Conservation (phyloP, 2,888 invertebrate species). For the Biston stratarius region DNA sequence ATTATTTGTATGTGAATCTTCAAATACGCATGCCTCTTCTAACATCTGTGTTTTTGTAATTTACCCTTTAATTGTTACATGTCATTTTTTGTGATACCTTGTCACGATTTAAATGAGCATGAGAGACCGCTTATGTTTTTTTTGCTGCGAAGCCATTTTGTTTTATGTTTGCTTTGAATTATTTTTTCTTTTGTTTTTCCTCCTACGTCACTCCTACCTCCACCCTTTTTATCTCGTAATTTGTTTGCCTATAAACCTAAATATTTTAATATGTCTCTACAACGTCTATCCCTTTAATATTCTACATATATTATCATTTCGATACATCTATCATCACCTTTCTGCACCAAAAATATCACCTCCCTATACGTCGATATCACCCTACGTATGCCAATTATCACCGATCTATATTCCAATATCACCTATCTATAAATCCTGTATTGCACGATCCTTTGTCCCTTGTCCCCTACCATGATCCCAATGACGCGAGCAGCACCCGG, state of each 20-base stretch:
- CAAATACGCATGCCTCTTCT: constrained; percentile 47
- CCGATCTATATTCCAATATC: background rate
- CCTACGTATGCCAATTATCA: background rate
- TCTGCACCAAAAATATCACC: background rate
- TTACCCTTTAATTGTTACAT: constrained; percentile 45
- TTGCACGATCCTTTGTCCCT: constrained; percentile 37
- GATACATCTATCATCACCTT: background rate
- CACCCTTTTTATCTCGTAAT: constrained; percentile 9
- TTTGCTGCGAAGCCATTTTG: constrained; percentile 76
- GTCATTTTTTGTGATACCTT: constrained; percentile 41
- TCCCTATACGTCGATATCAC: background rate
- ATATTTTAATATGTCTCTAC: constrained; percentile 1
- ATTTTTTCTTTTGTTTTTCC: constrained; percentile 70
- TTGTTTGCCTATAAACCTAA: constrained; percentile 9
- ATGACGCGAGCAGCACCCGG: constrained; percentile 68
- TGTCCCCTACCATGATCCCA: constrained; percentile 47
- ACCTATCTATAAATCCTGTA: constrained; percentile 21
- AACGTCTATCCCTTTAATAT: background rate
- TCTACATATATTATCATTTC: background rate
- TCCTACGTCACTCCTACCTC: constrained; percentile 45
- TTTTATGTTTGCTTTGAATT: constrained; percentile 82
- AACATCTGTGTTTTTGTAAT: constrained; percentile 74
- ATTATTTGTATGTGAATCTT: constrained; percentile 7
- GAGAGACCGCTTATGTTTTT: constrained; percentile 69
- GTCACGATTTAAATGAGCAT: constrained; percentile 54